Conservation (phyloP, 2,113 vertebrate genomes). For the Lophura nycthemera region DNA sequence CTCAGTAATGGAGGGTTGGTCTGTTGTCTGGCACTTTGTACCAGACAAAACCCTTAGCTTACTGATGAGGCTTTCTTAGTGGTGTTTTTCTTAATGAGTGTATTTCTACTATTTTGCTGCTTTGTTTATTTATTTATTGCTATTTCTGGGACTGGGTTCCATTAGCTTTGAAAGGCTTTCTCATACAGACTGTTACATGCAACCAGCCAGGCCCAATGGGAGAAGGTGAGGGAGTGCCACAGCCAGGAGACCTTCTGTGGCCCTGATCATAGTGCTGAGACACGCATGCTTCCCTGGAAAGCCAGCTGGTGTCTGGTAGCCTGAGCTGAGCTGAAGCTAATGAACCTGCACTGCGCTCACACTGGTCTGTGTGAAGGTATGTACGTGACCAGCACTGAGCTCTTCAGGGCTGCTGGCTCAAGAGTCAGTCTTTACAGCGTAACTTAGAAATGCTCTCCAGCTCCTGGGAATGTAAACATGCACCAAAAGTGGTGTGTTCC, state of each 20-base stretch:
- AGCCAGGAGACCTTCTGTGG: not conserved
- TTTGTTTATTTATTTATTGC: not conserved
- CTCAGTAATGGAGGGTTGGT: not conserved
- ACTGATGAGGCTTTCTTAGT: not conserved
- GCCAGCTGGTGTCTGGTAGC: not conserved
- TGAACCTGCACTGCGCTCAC: not conserved
- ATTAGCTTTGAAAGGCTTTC: not conserved
- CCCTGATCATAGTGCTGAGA: accelerated
- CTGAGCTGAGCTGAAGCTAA: not conserved
- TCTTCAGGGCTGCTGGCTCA: not conserved
- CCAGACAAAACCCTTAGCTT: not conserved
- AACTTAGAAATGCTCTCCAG: not conserved
- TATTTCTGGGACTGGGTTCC: not conserved
- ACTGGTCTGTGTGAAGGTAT: not conserved
- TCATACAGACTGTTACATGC: not conserved
- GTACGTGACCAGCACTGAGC: not conserved
- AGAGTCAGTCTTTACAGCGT: not conserved
- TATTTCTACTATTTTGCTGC: not conserved
- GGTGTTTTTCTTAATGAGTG: not conserved
- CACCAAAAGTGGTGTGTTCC: not conserved
- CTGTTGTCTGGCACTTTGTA: not conserved
- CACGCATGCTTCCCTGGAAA: not conserved
- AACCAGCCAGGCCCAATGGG: not conserved
- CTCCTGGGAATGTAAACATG: not conserved
- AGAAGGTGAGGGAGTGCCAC: accelerated